Evolutionary conservation across 2,888 invertebrate genomes (phyloP), one percentile per base, ranked within the genome.

Genomic region (Drosophila subsilvestris): DNA sequence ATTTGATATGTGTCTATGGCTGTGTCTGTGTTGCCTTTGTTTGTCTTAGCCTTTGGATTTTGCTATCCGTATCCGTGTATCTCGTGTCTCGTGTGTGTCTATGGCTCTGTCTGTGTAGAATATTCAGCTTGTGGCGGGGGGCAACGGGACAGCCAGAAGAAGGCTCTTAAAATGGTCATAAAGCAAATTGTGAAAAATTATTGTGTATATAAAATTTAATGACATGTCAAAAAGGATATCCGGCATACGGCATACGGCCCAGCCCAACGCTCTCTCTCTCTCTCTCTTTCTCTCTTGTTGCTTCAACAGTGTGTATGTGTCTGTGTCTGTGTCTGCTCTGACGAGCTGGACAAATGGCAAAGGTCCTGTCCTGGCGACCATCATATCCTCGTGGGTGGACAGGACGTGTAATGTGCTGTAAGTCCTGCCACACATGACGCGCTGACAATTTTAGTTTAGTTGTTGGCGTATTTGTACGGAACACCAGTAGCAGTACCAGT

Each of bases 211-310:
- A 86, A 86, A 87, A 83, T 85, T 83, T 83, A 87, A 89, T 89
- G 86, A 84, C 84, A 89, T 86, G 90, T 89, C 88, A 89, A 89
- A 88, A 86, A 87, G 88, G 88, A 88, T 87, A 89, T 88, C 88
- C 90, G 90, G 80, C 76, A 89, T 78, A 84, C 81, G 76, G 80
- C 58, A 37, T 37, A 6, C 37, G 37, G 37, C 37, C 32, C 14
- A 14, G 14, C 5, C 32, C 32, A 12, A 14, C 32, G 67, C 9
- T 66, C 10, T 22, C 14, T 12, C 44, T 17, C 45, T 12, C n/a
- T 18, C 20, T 12, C 57, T 54, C 4, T 14, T n/a, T n/a, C n/a
- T n/a, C 62, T 25, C 37, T 44, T 49, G 32, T 48, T 51, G 54
- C 49, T 57, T 32, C 37, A n/a, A 50, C 22, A 37, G 51, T 51